Percentiles rank a stretch among this genome's conserved stretches.
Conservation (phyloP, 2,113 vertebrate species). For the Odocoileus hemionus region DNA sequence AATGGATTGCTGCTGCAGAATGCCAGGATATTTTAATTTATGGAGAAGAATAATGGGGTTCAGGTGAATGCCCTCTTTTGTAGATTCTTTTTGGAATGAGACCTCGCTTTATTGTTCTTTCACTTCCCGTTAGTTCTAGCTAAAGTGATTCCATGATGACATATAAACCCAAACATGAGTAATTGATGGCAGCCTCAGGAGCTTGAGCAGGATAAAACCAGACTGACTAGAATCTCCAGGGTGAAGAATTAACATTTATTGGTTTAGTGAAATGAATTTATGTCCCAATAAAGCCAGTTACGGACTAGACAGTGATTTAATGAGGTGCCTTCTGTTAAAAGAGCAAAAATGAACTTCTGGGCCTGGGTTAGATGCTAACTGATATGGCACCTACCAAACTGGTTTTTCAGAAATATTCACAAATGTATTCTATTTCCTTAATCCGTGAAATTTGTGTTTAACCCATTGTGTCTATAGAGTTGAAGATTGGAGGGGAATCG, state of each 20-base stretch:
- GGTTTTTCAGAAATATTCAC: slow-evolving; percentile 10
- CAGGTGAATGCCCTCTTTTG: slow-evolving; percentile 56
- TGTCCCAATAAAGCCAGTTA: slow-evolving; percentile 74
- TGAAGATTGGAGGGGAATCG: neutral
- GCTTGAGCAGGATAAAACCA: slow-evolving; percentile 75
- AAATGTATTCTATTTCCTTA: slow-evolving; percentile 21
- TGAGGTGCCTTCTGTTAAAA: slow-evolving; percentile 70
- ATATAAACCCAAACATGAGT: slow-evolving; percentile 74
- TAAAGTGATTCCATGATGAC: slow-evolving; percentile 75
- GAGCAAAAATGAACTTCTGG: slow-evolving; percentile 68
- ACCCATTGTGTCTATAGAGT: neutral
- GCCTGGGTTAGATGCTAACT: slow-evolving; percentile 47
- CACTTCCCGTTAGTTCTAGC: slow-evolving; percentile 74
- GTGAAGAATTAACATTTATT: slow-evolving; percentile 79
- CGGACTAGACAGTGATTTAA: slow-evolving; percentile 78
- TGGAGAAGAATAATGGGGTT: slow-evolving; percentile 64
- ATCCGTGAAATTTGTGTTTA: slow-evolving; percentile 36
- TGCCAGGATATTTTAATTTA: slow-evolving; percentile 68
- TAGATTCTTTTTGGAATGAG: slow-evolving; percentile 67
- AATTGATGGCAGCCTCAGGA: slow-evolving; percentile 75
- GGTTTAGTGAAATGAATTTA: slow-evolving; percentile 79
- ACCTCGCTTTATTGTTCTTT: slow-evolving; percentile 72
- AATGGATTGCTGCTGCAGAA: slow-evolving; percentile 65
- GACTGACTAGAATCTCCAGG: slow-evolving; percentile 75
- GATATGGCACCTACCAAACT: slow-evolving; percentile 28